Percentiles rank a stretch among this genome's conserved stretches.
These are phyloP conservation scores for Acestrorhynchus altus DNA, from an alignment of 2,797 vertebrate species.

Conservation along the genomic window DNA sequence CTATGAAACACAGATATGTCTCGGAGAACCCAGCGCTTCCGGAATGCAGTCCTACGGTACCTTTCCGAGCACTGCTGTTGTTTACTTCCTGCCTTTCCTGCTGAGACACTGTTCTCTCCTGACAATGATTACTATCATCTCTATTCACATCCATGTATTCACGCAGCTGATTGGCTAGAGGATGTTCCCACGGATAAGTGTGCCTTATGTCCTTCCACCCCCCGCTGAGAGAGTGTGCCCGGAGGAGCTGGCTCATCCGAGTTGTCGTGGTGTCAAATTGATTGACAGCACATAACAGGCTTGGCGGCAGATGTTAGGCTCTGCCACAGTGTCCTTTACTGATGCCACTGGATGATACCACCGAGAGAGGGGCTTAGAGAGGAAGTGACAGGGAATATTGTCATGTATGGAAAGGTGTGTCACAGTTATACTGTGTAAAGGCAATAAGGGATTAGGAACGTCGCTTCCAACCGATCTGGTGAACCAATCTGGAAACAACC, in stretches of 20 bases:
- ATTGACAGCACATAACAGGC: constrained; percentile 35
- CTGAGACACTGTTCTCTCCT: background rate
- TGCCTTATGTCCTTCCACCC: background rate
- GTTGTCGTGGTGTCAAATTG: constrained; percentile 13
- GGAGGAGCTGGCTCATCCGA: constrained; percentile 6
- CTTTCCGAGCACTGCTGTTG: background rate
- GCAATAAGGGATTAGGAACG: background rate
- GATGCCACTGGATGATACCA: constrained; percentile 35
- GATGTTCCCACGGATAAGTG: background rate
- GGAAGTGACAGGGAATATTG: background rate
- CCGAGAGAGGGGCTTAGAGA: background rate
- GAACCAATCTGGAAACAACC: too few relatives aligned
- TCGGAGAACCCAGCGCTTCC: background rate
- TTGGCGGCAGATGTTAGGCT: constrained; percentile 33
- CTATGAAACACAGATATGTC: constrained; percentile 1
- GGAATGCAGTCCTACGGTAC: background rate
- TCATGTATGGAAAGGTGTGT: background rate
- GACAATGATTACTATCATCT: background rate
- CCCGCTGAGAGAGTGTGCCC: constrained; percentile 20
- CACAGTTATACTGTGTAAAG: background rate
- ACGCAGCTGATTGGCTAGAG: constrained; percentile 8
- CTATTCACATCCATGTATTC: background rate
- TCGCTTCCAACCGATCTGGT: too few relatives aligned
- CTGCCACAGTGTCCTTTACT: constrained; percentile 53
- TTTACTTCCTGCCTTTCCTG: background rate